Evolutionary conservation across 2,888 invertebrate species (phyloP).

Genomic region (Napeogenes sylphis): DNA sequence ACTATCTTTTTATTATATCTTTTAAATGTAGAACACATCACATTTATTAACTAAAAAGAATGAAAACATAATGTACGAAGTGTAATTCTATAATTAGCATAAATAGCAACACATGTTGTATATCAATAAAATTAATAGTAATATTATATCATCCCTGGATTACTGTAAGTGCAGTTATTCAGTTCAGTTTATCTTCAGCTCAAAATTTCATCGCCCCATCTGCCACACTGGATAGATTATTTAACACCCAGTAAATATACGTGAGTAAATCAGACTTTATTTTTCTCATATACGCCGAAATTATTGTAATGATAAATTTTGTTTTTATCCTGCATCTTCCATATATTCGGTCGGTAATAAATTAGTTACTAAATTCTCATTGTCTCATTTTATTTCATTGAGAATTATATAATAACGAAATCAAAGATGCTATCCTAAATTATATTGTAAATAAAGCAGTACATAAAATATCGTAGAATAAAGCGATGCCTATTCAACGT

Average conservation of each 20-base stretch:
- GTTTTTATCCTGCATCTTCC: background rate
- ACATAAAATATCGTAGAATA: slow-evolving; percentile 23
- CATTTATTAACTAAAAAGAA: background rate
- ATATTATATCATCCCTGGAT: slow-evolving; percentile 16
- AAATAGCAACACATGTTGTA: background rate
- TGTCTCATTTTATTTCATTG: too few species aligned
- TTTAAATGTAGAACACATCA: background rate
- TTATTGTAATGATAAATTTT: background rate
- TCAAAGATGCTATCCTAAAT: background rate
- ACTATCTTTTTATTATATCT: too few species aligned
- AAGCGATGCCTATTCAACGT: slow-evolving; percentile 24
- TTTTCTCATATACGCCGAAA: slow-evolving; percentile 2
- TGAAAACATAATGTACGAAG: background rate
- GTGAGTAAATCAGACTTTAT: slow-evolving; percentile 6
- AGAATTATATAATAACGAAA: background rate
- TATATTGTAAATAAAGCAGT: slow-evolving; percentile 13
- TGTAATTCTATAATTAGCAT: background rate
- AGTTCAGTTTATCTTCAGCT: background rate
- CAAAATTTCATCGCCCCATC: slow-evolving; percentile 10
- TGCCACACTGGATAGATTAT: slow-evolving; percentile 6
- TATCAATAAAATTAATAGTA: slow-evolving; percentile 11
- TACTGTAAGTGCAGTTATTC: slow-evolving; percentile 16
- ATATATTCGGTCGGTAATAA: background rate
- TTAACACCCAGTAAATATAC: slow-evolving; percentile 8
- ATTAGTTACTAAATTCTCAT: too few species aligned